A percentile compares a stretch with the other conserved stretches of the same genome.
Evolutionary conservation across 2,888 invertebrate genomes (phyloP).

Genomic region (Sialis lutaria): DNA sequence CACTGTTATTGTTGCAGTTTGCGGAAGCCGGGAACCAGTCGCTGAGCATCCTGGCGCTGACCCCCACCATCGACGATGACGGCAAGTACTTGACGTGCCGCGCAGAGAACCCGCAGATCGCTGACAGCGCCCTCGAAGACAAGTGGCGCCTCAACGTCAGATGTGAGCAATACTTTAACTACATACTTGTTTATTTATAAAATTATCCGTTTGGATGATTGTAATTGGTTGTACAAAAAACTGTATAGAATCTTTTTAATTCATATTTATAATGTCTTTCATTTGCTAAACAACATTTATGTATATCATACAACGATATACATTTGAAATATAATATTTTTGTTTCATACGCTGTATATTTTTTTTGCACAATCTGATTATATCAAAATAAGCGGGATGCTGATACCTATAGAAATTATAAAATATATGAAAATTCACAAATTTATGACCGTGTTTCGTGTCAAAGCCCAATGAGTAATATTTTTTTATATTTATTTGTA

Average conservation of each 20-base stretch:
- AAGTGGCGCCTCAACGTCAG: slow-evolving; percentile 76
- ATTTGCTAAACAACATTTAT: too few relatives aligned
- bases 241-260: not conserved
- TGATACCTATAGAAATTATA: too few relatives aligned
- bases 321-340: too few relatives aligned
- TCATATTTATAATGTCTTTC: not conserved
- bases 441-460: too few relatives aligned
- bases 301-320: too few relatives aligned
- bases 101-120: slow-evolving; percentile 72
- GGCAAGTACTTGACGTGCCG: slow-evolving; percentile 78
- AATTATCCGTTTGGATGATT: not conserved
- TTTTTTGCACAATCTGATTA: too few relatives aligned
- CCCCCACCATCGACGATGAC: slow-evolving; percentile 73
- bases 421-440: too few relatives aligned
- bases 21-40: slow-evolving; percentile 68
- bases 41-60: slow-evolving; percentile 66
- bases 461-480: too few relatives aligned
- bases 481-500: too few relatives aligned
- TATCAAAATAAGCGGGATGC: too few relatives aligned
- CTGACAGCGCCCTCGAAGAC: slow-evolving; percentile 68
- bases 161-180: slow-evolving; percentile 45
- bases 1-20: slow-evolving; percentile 36
- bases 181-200: not conserved
- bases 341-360: too few relatives aligned
- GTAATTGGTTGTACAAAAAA: not conserved